Conservation (phyloP, 1,140 invertebrate genomes). For the Anthonomus grandis region DNA sequence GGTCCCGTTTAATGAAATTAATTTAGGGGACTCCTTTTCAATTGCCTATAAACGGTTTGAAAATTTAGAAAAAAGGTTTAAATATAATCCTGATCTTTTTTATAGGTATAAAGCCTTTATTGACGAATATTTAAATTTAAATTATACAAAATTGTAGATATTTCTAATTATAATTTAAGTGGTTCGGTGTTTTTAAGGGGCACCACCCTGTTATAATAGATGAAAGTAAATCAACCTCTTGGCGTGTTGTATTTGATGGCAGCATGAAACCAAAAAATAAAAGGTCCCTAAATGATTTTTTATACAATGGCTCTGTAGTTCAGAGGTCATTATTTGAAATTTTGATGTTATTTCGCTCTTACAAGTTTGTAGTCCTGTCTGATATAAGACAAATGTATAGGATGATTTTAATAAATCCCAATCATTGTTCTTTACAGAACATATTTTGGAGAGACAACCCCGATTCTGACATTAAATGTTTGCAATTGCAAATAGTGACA, state of each 20-base stretch:
- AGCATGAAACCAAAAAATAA: constrained; percentile 36
- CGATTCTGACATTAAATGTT: constrained; percentile 32
- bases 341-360: constrained; percentile 44
- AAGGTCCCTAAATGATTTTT: constrained; percentile 41
- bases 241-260: constrained; percentile 33
- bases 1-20: not conserved
- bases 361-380: constrained; percentile 36
- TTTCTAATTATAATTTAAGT: constrained; percentile 2
- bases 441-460: constrained; percentile 47
- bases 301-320: constrained; percentile 43
- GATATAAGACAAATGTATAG: constrained; percentile 50
- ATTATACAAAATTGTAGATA: constrained; percentile 28
- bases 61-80: constrained; percentile 19
- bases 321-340: constrained; percentile 46
- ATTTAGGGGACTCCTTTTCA: constrained; percentile 21
- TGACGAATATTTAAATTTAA: constrained; percentile 27
- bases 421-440: constrained; percentile 45
- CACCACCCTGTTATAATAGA: constrained; percentile 37
- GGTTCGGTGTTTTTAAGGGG: constrained; percentile 27
- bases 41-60: constrained; percentile 13
- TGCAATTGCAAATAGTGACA: constrained; percentile 40
- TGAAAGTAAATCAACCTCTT: constrained; percentile 28
- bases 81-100: not conserved
- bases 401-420: constrained; percentile 41
- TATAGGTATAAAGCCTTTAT: constrained; percentile 28